Evolutionary conservation across 2,113 vertebrate genomes (phyloP).

Genomic region (Apodemus speciosus): DNA sequence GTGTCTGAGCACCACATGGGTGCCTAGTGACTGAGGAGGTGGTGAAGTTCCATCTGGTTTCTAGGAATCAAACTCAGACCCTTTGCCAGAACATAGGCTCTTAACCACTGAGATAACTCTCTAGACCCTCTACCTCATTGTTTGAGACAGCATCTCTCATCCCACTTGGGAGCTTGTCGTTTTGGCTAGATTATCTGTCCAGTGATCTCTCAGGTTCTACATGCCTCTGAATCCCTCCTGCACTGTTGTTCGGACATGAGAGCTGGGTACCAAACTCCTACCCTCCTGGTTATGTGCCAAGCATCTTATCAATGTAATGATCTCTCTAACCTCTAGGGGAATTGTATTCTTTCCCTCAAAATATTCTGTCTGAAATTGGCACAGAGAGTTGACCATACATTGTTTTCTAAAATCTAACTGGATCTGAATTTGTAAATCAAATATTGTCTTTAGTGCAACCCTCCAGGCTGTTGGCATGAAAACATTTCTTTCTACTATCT

Average conservation of each 20-base stretch:
- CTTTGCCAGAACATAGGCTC: background rate
- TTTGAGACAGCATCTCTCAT: background rate
- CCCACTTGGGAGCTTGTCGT: no score
- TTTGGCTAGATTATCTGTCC: background rate
- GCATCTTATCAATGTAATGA: background rate
- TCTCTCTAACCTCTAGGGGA: background rate
- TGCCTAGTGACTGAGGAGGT: background rate
- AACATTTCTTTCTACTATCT: slow-evolving; percentile 15
- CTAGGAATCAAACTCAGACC: background rate
- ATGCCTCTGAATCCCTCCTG: background rate
- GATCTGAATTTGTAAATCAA: background rate
- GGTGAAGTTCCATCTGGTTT: background rate
- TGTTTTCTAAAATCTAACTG: background rate
- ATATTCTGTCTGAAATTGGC: background rate
- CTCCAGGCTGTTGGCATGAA: background rate
- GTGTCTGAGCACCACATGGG: background rate
- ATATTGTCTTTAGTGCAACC: background rate
- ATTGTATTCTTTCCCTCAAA: background rate
- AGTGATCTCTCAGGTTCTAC: no score
- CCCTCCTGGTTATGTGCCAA: background rate
- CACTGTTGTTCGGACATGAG: background rate
- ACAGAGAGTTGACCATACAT: background rate
- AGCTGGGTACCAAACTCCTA: background rate
- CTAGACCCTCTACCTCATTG: background rate
- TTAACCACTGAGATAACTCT: background rate